Evolutionary conservation across 2,113 vertebrate genomes (phyloP).

Genomic region (Coptodon rendalli): DNA sequence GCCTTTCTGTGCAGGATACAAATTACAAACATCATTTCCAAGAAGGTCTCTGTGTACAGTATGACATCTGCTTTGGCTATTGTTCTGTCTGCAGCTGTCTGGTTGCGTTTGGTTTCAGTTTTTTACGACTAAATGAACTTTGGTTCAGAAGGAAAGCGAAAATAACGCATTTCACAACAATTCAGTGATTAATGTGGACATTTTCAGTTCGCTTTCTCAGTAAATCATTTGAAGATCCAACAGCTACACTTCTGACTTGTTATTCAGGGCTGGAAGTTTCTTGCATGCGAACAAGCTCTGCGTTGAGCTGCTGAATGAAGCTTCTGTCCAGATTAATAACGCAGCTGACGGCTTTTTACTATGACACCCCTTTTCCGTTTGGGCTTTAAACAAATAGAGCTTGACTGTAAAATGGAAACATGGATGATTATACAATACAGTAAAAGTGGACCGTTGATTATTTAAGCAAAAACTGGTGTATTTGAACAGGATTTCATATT

Average conservation of each 20-base stretch:
- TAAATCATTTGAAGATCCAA: neutral
- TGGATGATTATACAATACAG: neutral
- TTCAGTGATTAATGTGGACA: neutral
- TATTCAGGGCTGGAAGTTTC: neutral
- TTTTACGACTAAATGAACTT: neutral
- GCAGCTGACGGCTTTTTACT: neutral
- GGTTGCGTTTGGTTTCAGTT: neutral
- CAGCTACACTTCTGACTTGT: neutral
- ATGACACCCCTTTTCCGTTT: neutral
- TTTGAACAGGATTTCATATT: neutral
- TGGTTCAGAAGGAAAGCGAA: neutral
- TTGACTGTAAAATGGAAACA: neutral
- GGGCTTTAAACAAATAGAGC: neutral
- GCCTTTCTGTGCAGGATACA: neutral
- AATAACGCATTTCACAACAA: neutral
- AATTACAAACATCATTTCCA: constrained; percentile 10
- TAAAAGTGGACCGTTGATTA: neutral
- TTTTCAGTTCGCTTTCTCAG: neutral
- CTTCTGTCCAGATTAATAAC: constrained; percentile 26
- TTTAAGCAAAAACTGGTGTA: neutral
- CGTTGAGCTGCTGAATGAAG: constrained; percentile 28
- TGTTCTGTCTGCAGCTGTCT: constrained; percentile 17
- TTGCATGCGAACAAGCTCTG: constrained; percentile 16
- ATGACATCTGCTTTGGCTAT: constrained; percentile 13
- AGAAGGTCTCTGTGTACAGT: neutral